A percentile compares a stretch with the other conserved stretches of the same genome.
Conservation (phyloP, 1,140 invertebrate genomes). For the Calosoma granatense region DNA sequence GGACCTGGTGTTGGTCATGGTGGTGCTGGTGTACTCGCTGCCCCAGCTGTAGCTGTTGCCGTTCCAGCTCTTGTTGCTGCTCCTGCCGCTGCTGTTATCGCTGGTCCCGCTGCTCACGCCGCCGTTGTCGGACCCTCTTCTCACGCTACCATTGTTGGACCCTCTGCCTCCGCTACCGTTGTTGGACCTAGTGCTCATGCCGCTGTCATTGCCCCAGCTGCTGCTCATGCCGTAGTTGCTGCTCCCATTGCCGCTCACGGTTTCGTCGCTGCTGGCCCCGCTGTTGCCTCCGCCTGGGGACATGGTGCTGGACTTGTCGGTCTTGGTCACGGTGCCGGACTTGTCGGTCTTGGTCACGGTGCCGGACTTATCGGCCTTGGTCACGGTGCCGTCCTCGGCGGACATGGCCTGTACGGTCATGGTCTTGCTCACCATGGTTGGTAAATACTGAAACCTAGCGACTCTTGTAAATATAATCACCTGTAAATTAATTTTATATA, state of each 20-base stretch:
- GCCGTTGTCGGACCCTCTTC: neutral
- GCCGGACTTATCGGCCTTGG: neutral
- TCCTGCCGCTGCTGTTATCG: neutral
- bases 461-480: neutral
- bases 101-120: neutral
- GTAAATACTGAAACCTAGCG: neutral
- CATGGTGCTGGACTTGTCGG: no score
- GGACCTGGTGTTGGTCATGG: neutral
- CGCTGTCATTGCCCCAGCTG: neutral
- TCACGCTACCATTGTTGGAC: slow-evolving; percentile 4
- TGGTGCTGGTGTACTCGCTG: neutral
- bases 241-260: neutral
- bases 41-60: neutral
- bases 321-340: neutral
- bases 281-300: neutral
- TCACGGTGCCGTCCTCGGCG: neutral
- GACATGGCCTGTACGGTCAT: neutral
- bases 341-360: neutral
- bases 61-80: neutral
- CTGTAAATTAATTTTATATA: neutral
- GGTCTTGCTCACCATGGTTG: neutral
- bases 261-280: neutral
- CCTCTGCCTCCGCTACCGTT: neutral
- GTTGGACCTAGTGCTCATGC: neutral
- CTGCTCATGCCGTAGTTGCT: neutral